Evolutionary conservation across 2,797 vertebrate genomes (phyloP).

Genomic region (Morus bassanus): DNA sequence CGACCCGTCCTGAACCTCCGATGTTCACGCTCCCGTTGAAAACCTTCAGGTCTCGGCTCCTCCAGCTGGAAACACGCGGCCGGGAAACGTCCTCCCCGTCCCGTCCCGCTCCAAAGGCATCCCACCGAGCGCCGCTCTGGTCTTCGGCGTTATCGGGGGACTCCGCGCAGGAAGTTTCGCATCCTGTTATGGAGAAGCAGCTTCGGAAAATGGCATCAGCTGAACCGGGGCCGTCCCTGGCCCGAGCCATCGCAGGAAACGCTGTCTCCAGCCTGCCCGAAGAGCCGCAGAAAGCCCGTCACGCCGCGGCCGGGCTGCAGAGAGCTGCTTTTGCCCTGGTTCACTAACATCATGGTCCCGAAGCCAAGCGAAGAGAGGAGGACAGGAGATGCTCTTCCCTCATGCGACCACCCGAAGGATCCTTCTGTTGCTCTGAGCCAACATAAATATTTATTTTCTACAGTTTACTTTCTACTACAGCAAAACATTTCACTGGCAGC

Average conservation of each 20-base stretch:
- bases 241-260: accelerated
- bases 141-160: accelerated
- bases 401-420: not conserved
- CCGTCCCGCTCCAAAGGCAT: not conserved
- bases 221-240: accelerated
- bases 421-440: not conserved
- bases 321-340: not conserved
- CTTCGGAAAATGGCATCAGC: not conserved
- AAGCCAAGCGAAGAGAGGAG: not conserved
- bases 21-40: accelerated
- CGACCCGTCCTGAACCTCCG: not conserved
- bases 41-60: not conserved
- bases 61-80: not conserved
- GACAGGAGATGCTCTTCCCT: not conserved
- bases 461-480: not conserved
- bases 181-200: not conserved
- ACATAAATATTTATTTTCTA: not conserved
- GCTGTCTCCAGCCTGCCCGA: accelerated
- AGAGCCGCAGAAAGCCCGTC: not conserved
- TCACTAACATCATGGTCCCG: accelerated
- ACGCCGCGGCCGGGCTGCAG: accelerated
- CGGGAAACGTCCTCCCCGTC: not conserved
- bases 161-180: not conserved
- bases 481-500: not conserved
- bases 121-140: not conserved